Base-by-base conservation (phyloP, 2,113 vertebrate genomes). In the Felis chaus region DNA sequence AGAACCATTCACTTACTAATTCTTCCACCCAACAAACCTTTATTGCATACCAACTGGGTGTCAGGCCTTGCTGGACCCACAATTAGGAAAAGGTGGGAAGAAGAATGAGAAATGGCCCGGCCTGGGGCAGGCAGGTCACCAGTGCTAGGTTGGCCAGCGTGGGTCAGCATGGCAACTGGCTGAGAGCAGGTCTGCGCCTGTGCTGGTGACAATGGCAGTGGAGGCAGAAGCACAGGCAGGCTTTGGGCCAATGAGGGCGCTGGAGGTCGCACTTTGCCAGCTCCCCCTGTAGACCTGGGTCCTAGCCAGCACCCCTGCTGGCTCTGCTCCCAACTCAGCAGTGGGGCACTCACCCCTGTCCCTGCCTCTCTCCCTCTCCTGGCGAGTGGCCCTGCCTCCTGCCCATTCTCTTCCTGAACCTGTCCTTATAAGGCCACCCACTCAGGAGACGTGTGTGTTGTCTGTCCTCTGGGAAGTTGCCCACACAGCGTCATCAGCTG, bases 351-450 rank as follows among this genome's bases (percentile, higher is more conserved):
- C 86, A 76, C 33, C 53, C 85, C 87, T 53, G 33, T 48, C 71
- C 45, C 83, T 66, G 36, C 36, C 78, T 91, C 78, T 91, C 65
- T 73, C 80, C n/a, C 19, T 68, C 94, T 97, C 74, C 93, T 92
- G 93, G 82, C 69, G 19, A 71, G 89, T 50, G 39, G 91, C 97
- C 94, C 94, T 74, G 95, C 94, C 82, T 93, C 82, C 89, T 97
- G 92, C 93, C 96, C 89, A 78, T 36, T 97, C 83, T 97, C 78
- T 73, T 97, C 88, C 98, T 97, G 95, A 98, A 96, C 98, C 95
- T 89, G 1, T 91, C 98, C 99, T 98, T 99, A 99, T 99, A 99
- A 98, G 99, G 99, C 97, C 96, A 98, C 97, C 98, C 97, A 68
- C 96, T 98, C 98, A 95, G 82, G 98, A 98, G 98, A 95, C 63